phyloP scores from a whole-genome alignment of 2,888 invertebrate species.

The Orgyia antiqua region DNA sequence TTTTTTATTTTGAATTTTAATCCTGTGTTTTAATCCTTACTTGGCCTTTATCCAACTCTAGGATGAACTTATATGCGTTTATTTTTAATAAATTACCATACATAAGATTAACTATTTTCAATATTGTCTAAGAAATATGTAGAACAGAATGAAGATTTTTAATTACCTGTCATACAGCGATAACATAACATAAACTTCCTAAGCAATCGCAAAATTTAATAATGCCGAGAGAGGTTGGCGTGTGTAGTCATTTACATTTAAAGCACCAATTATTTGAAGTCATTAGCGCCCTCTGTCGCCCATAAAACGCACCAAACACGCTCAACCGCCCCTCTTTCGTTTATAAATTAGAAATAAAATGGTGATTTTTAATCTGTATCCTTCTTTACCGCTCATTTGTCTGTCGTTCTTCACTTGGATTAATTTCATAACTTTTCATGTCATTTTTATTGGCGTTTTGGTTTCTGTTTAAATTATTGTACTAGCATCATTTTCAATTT shows the following conservation, averaged over 20 bases:
- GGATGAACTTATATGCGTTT: too few species aligned
- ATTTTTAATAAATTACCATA: too few species aligned
- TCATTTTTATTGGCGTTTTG: too few species aligned
- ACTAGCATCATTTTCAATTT: too few species aligned
- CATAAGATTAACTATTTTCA: too few species aligned
- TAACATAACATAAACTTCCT: constrained; percentile 28
- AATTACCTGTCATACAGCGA: constrained; percentile 17
- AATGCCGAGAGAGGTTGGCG: constrained; percentile 54
- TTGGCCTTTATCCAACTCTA: too few species aligned
- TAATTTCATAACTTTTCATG: constrained; percentile 21
- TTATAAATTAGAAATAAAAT: constrained; percentile 71
- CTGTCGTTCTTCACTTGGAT: constrained; percentile 22
- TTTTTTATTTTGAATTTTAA: too few species aligned
- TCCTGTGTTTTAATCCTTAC: too few species aligned
- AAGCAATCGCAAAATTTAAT: constrained; percentile 63
- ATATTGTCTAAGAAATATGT: too few species aligned
- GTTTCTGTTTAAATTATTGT: too few species aligned
- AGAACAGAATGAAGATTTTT: constrained; percentile 2
- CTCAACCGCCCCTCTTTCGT: constrained; percentile 46
- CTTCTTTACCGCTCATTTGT: constrained; percentile 30
- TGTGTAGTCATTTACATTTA: constrained; percentile 77
- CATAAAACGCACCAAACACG: constrained; percentile 75
- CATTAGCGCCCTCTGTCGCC: constrained; percentile 72
- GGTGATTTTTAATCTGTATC: constrained; percentile 59
- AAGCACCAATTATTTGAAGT: constrained; percentile 77